These are phyloP conservation scores for Phlogophora meticulosa DNA, from an alignment of 2,888 invertebrate species.

Conservation along the genomic window DNA sequence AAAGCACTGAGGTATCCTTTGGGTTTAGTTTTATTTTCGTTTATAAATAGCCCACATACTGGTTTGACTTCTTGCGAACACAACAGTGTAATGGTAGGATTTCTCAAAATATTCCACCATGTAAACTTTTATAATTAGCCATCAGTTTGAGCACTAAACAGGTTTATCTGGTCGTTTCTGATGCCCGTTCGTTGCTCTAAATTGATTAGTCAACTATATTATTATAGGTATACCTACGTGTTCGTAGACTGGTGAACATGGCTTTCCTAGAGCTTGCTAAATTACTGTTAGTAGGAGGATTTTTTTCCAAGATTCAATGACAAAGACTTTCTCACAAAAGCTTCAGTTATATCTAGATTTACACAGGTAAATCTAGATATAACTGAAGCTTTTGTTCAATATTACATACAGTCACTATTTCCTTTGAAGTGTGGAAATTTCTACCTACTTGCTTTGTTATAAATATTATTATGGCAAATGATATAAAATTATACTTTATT, in stretches of 20 bases:
- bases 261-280: neutral
- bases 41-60: constrained; percentile 75
- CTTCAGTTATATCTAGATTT: too few relatives aligned
- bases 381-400: neutral
- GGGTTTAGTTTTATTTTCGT: constrained; percentile 72
- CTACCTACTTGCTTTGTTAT: neutral
- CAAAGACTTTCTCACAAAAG: too few relatives aligned
- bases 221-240: neutral
- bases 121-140: constrained; percentile 67
- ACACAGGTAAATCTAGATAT: too few relatives aligned
- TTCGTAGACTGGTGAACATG: neutral
- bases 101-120: constrained; percentile 63
- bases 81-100: constrained; percentile 57
- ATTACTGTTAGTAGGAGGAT: neutral
- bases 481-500: neutral
- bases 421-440: neutral
- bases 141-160: constrained; percentile 67
- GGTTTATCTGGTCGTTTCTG: constrained; percentile 70
- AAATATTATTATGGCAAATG: neutral
- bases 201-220: constrained; percentile 35
- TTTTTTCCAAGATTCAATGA: too few relatives aligned
- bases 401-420: neutral
- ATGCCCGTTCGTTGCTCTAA: constrained; percentile 52
- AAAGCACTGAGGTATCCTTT: constrained; percentile 61
- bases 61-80: constrained; percentile 61